Conservation (phyloP, 2,113 vertebrate genomes). For the Benthochromis sp. region DNA sequence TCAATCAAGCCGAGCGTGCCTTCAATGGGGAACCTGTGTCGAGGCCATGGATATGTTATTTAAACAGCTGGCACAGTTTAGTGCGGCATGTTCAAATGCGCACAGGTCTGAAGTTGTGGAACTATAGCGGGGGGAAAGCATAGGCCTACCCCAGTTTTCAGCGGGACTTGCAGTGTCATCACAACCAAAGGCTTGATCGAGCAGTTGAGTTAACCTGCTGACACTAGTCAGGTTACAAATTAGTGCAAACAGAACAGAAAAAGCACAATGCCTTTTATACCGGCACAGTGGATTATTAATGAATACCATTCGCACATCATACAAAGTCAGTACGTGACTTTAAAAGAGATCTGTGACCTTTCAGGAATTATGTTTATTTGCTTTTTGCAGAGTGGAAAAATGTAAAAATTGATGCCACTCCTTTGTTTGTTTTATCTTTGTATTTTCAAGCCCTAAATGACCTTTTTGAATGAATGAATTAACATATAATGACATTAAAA, state of each 20-base stretch:
- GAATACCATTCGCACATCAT: not conserved
- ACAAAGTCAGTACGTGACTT: not conserved
- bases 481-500: not conserved
- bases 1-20: conserved; percentile 63
- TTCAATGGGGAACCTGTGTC: conserved; percentile 78
- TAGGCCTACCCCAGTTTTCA: conserved; percentile 46
- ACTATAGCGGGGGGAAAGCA: conserved; percentile 57
- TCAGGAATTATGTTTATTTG: not conserved
- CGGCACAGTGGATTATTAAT: not conserved
- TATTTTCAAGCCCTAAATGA: not conserved
- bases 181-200: not conserved
- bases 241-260: not conserved
- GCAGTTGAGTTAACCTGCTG: not conserved
- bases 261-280: not conserved
- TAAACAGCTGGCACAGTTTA: conserved; percentile 83
- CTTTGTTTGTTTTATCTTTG: not conserved
- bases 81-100: conserved; percentile 60
- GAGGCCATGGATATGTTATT: conserved; percentile 63
- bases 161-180: conserved; percentile 33
- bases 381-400: not conserved
- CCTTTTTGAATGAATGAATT: not conserved
- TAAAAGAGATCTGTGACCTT: not conserved
- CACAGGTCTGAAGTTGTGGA: conserved; percentile 64
- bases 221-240: not conserved
- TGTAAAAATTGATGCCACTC: not conserved